Percentiles rank a stretch among this genome's conserved stretches.
Evolutionary conservation across 2,113 vertebrate species (phyloP).

Genomic region (Chaetodon trifascialis): DNA sequence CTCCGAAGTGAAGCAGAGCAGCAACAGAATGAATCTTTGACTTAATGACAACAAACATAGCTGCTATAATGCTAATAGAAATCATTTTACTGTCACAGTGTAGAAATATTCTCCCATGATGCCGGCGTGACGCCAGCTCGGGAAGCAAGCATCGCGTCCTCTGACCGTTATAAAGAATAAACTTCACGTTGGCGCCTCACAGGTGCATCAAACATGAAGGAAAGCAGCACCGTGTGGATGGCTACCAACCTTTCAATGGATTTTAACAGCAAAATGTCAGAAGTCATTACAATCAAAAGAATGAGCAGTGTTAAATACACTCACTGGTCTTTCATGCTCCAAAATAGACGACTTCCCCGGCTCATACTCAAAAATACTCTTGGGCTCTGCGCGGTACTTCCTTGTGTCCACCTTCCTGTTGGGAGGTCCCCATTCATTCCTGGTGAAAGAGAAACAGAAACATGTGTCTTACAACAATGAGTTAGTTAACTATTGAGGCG

Average conservation of each 20-base stretch:
- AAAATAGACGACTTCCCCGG: slow-evolving; percentile 98
- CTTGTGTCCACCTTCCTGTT: slow-evolving; percentile 98
- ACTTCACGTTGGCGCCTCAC: neutral
- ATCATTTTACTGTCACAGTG: neutral
- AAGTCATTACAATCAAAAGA: neutral
- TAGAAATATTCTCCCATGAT: neutral
- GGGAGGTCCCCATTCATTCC: slow-evolving; percentile 97
- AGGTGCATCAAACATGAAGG: neutral
- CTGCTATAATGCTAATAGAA: neutral
- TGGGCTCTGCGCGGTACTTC: slow-evolving; percentile 96
- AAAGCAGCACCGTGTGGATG: neutral
- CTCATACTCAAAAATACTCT: slow-evolving; percentile 99
- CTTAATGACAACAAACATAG: neutral
- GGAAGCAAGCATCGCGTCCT: neutral
- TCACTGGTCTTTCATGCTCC: slow-evolving; percentile 96
- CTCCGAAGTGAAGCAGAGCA: neutral
- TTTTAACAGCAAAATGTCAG: slow-evolving; percentile 6
- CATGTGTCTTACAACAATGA: neutral
- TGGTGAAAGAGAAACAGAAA: slow-evolving; percentile 66
- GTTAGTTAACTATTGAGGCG: neutral
- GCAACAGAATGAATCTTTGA: neutral
- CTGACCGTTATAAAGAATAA: neutral
- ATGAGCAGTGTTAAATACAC: slow-evolving; percentile 54
- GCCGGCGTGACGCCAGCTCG: neutral
- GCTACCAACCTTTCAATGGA: neutral